phyloP scores from a whole-genome alignment of 2,888 invertebrate species.

The Sinelater perroti region DNA sequence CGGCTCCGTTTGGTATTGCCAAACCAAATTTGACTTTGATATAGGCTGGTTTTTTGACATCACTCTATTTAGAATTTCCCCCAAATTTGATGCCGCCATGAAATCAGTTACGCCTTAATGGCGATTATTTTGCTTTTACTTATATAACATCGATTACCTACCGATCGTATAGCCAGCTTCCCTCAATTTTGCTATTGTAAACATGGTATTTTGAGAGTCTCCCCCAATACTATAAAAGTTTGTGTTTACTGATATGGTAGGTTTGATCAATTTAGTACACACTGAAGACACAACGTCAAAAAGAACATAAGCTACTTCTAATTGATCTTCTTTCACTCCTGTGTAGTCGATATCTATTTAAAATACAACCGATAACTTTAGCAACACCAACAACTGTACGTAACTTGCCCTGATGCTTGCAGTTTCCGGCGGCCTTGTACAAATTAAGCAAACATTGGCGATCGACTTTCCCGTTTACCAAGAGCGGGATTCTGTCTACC shows the following conservation, averaged over 20 bases:
- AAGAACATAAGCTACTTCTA: conserved; percentile 72
- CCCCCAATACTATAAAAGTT: conserved; percentile 89
- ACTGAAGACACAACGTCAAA: conserved; percentile 80
- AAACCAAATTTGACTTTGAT: conserved; percentile 47
- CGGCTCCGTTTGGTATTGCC: conserved; percentile 64
- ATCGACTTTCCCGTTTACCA: conserved; percentile 89
- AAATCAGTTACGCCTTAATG: conserved; percentile 79
- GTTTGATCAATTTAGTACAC: conserved; percentile 71
- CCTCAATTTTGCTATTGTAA: conserved; percentile 78
- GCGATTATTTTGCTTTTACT: no score
- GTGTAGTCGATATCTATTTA: conserved; percentile 67
- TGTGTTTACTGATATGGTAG: conserved; percentile 68
- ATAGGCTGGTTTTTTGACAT: conserved; percentile 49
- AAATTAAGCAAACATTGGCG: conserved; percentile 78
- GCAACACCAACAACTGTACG: neutral
- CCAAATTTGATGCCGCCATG: conserved; percentile 74
- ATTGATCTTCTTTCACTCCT: conserved; percentile 67
- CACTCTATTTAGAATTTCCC: conserved; percentile 74
- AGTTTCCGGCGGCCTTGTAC: conserved; percentile 70
- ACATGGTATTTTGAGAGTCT: conserved; percentile 86
- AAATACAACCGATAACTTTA: conserved; percentile 2
- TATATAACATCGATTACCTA: conserved; percentile 52
- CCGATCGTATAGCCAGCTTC: conserved; percentile 83
- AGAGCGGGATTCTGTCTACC: conserved; percentile 77
- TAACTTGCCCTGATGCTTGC: conserved; percentile 69